Percentiles rank a stretch among this genome's conserved stretches.
Evolutionary conservation across 2,888 invertebrate species (phyloP).

Genomic region (Napeogenes inachia): DNA sequence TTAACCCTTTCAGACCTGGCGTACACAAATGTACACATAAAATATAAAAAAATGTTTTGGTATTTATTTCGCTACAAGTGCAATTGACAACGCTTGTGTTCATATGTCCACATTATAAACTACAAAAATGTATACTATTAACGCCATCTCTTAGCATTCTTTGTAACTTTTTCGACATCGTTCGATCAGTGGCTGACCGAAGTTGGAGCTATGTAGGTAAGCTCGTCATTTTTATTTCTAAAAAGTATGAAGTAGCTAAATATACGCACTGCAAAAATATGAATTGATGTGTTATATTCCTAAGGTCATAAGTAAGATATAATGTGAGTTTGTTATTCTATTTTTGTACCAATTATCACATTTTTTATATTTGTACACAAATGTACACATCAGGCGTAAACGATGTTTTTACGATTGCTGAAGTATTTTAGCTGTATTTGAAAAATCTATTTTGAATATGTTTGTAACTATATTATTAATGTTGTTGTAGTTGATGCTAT

Average conservation of each 20-base stretch:
- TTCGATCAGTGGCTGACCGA: constrained; percentile 5
- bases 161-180: constrained; percentile 18
- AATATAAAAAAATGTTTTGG: constrained; percentile 14
- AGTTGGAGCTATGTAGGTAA: not conserved
- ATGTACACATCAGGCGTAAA: too few relatives aligned
- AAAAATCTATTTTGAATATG: too few relatives aligned
- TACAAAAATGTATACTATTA: constrained; percentile 20
- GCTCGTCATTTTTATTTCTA: constrained; percentile 20
- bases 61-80: constrained; percentile 18
- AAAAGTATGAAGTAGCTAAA: constrained; percentile 16
- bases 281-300: constrained; percentile 22
- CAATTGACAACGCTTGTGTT: constrained; percentile 17
- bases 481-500: constrained; percentile 17
- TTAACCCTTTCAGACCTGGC: constrained; percentile 20
- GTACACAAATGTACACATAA: constrained; percentile 19
- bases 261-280: constrained; percentile 24
- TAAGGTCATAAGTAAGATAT: constrained; percentile 11
- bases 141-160: constrained; percentile 22
- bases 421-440: too few relatives aligned
- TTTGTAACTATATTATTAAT: too few relatives aligned
- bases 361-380: too few relatives aligned
- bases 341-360: too few relatives aligned
- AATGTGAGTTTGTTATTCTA: too few relatives aligned
- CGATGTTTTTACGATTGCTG: too few relatives aligned
- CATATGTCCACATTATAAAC: constrained; percentile 19